A percentile compares a stretch with the other conserved stretches of the same genome.
phyloP scores from a whole-genome alignment of 2,888 invertebrate genomes.

The Hypercompe scribonia region DNA sequence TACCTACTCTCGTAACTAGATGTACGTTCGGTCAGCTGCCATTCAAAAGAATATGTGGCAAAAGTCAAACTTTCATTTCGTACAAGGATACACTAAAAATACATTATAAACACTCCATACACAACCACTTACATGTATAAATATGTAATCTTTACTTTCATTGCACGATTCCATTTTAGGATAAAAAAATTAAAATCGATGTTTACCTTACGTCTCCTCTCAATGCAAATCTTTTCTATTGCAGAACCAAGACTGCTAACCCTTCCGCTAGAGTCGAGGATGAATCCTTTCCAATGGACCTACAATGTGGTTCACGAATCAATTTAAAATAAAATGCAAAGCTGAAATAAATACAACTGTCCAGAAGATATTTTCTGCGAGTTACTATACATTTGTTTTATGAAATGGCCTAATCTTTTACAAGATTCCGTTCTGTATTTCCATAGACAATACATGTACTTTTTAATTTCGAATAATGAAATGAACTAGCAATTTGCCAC shows the following conservation, averaged over 20 bases:
- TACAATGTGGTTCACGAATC: constrained; percentile 82
- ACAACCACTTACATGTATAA: constrained; percentile 61
- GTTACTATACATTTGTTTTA: constrained; percentile 87
- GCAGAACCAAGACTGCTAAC: constrained; percentile 85
- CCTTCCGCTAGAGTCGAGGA: constrained; percentile 83
- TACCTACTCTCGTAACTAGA: constrained; percentile 80
- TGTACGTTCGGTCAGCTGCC: constrained; percentile 85
- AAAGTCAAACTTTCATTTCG: constrained; percentile 87
- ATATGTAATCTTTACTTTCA: constrained; percentile 64
- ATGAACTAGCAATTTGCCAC: constrained; percentile 71
- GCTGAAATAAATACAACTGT: constrained; percentile 87
- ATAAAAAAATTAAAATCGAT: constrained; percentile 85
- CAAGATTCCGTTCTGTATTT: constrained; percentile 87
- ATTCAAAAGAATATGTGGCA: constrained; percentile 87
- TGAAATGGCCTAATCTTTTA: constrained; percentile 88
- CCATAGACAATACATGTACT: constrained; percentile 81
- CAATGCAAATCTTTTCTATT: constrained; percentile 86
- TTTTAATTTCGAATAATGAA: constrained; percentile 78
- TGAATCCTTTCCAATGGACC: constrained; percentile 81
- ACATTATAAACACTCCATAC: constrained; percentile 79
- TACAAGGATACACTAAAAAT: constrained; percentile 87
- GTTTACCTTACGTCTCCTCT: constrained; percentile 87
- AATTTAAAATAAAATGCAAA: constrained; percentile 86
- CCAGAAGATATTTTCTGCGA: constrained; percentile 87
- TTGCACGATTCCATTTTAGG: constrained; percentile 73